phyloP scores from a whole-genome alignment of 2,888 invertebrate genomes.

The Julus scandinavius region DNA sequence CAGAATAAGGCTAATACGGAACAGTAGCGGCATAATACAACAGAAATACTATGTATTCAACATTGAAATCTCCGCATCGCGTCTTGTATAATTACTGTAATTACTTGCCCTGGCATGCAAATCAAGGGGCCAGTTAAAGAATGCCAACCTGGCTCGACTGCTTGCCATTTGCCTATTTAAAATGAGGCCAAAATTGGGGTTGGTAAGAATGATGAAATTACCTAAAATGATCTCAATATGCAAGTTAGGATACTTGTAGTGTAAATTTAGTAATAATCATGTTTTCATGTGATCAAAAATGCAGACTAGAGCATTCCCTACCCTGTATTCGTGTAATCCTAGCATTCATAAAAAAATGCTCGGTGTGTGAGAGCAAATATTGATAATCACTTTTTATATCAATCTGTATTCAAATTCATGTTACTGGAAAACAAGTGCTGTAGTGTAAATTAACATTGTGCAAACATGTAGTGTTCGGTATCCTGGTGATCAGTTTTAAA shows the following conservation, averaged over 20 bases:
- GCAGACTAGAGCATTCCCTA: background rate
- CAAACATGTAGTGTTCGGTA: slow-evolving; percentile 7
- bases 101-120: background rate
- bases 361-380: background rate
- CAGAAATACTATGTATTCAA: slow-evolving; percentile 9
- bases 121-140: background rate
- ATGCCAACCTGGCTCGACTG: background rate
- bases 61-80: background rate
- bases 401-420: slow-evolving; percentile 22
- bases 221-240: slow-evolving; percentile 1
- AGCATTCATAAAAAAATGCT: slow-evolving; percentile 9
- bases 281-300: slow-evolving; percentile 10
- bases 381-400: slow-evolving; percentile 16
- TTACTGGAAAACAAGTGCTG: slow-evolving; percentile 17
- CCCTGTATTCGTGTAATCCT: background rate
- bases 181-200: background rate
- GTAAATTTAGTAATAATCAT: background rate
- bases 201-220: background rate
- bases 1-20: too few species aligned
- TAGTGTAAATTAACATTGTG: slow-evolving; percentile 29
- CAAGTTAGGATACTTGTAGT: slow-evolving; percentile 28
- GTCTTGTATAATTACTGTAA: background rate
- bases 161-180: background rate
- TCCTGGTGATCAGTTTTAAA: background rate
- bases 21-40: background rate